phyloP scores from a whole-genome alignment of 2,888 invertebrate genomes.

The Leucophenga maculata region DNA sequence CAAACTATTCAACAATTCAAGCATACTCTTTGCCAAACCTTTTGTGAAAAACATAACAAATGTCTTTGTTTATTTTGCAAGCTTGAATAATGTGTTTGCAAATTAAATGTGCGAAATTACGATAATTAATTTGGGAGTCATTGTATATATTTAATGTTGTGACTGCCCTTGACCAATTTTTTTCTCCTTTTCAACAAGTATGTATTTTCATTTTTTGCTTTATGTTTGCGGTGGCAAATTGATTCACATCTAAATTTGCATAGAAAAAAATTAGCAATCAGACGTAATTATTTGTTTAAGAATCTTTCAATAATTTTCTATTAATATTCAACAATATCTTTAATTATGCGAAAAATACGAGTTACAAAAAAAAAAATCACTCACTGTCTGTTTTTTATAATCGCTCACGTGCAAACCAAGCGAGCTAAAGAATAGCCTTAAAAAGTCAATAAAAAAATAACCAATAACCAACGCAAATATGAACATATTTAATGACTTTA shows the following conservation, averaged over 20 bases:
- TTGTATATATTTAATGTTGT: not conserved
- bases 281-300: too few species aligned
- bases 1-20: too few species aligned
- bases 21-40: too few species aligned
- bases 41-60: too few species aligned
- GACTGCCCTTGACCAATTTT: slow-evolving; percentile 51
- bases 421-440: not conserved
- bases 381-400: slow-evolving; percentile 1
- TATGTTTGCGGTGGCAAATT: not conserved
- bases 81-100: not conserved
- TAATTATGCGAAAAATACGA: not conserved
- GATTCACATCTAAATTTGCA: slow-evolving; percentile 7
- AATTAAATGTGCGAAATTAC: not conserved
- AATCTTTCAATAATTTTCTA: not conserved
- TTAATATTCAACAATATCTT: not conserved
- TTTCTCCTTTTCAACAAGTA: slow-evolving; percentile 3
- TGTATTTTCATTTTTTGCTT: slow-evolving; percentile 37
- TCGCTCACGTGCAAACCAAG: not conserved
- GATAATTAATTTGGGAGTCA: slow-evolving; percentile 5
- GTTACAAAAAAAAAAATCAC: not conserved
- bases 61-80: not conserved
- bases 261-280: slow-evolving; percentile 5
- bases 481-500: slow-evolving; percentile 3
- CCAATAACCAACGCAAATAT: not conserved
- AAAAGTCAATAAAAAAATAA: not conserved